Evolutionary conservation across 2,888 invertebrate species (phyloP), one percentile per base, ranked within the genome.

Genomic region (Rhingia rostrata): DNA sequence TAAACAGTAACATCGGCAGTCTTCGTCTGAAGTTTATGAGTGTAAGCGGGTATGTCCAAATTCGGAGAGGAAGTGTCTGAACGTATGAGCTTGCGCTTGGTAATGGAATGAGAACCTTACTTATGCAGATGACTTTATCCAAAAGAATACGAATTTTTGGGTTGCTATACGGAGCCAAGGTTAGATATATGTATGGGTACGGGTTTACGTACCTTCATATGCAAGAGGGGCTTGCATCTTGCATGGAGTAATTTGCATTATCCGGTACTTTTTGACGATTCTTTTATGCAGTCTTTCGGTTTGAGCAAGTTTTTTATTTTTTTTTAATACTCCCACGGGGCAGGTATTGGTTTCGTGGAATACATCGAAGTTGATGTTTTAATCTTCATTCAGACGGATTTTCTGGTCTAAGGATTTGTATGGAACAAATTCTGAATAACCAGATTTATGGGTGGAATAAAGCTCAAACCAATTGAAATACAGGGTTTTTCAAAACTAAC

Each of bases 71-170:
- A 63, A 63, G 37, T 47, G 47, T n/a, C 22, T 22, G n/a, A 35
- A 47, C 37, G 37, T 47, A 37, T 47, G 35, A 22, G 47, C n/a
- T 22, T 22, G 22, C 22, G 22, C 22, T 22, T 22, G 2, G 4
- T 49, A 37, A 63, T 47, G 47, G 47, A 63, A n/a, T 47, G 61
- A 60, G 60, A 60, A 60, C 60, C 33, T 32, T 45, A 9, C 33
- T 60, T n/a, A n/a, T n/a, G n/a, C n/a, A n/a, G n/a, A n/a, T n/a
- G n/a, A 3, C 9, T 32, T 4, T 33, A 41, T 7, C 49, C 43
- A 43, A 33, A 43, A 61, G 33, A 60, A 60, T 43, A 33, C 22
- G 22, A 22, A 1, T 22, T 22, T 22, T 32, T 58, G 41, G 10
- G 6, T 35, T 9, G 35, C 10, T 10, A n/a, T 22, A 41, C n/a